Base-by-base conservation (phyloP, 2,797 vertebrate species). In the Glyptemys insculpta region DNA sequence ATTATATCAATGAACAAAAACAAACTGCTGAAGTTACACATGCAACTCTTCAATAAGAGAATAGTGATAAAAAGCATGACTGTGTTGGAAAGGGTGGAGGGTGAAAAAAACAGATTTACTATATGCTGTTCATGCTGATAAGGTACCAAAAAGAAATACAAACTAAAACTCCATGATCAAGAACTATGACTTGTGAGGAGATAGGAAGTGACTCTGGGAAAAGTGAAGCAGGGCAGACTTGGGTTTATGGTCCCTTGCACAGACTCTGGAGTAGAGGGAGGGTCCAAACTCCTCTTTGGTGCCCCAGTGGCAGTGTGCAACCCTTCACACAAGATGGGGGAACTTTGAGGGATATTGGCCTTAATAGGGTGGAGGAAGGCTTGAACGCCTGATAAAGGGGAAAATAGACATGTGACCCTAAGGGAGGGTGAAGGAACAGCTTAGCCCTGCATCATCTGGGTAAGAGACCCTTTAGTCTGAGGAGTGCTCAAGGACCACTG, bases 61-160 rank as follows among this genome's bases (percentile, higher is more conserved):
- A 79, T 29, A 59, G 4, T 79, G 59, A 68, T 90, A 65, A 95
- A 95, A 96, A 52, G 76, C 81, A 81, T 80, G 74, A 88, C 76
- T 5, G 11, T 23, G 49, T 21, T 49, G 50, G 83, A 76, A 86
- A 87, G 19, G 54, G 41, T 12, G 90, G 65, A 82, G 50, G 19
- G 78, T 78, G 74, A 81, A 91, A 44, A 84, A 68, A 19, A 57
- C 87, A 87, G 76, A 81, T 41, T 87, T 81, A 65, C 3, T 79
- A 25, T 50, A 82, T 89, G 44, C 41, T 76, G 21, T 76, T 76
- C 41, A 41, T 79, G 68, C 56, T 89, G 56, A 68, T 53, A 87
- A 72, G 90, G 93, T 57, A 82, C 72, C 85, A 88, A 95, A 95
- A 80, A 34, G 92, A 92, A 88, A 78, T 74, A 93, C 31, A 84